Conservation (phyloP, 92 coral and sea anemone species). For the Parazoanthus swiftii region DNA sequence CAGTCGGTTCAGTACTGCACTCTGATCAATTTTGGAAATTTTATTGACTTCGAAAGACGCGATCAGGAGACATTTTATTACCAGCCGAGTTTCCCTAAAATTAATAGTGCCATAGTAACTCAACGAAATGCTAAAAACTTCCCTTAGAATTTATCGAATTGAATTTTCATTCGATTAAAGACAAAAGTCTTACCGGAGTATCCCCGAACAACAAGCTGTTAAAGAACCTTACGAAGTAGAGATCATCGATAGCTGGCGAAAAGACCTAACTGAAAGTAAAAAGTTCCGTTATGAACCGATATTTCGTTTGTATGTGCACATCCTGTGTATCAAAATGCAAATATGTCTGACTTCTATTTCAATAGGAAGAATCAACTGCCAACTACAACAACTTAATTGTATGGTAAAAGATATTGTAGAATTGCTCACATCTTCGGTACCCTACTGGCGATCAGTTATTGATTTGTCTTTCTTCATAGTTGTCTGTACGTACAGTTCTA, state of each 20-base stretch:
- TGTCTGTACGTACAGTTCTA: no score
- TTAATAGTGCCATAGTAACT: neutral
- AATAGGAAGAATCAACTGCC: neutral
- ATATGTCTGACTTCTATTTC: neutral
- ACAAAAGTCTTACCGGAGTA: neutral
- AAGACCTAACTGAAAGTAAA: neutral
- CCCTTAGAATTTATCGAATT: neutral
- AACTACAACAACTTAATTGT: neutral
- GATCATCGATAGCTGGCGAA: neutral
- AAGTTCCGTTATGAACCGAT: neutral
- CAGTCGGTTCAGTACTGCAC: neutral
- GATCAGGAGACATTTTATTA: neutral
- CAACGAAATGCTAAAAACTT: neutral
- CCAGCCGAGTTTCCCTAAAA: neutral
- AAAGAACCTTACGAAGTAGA: neutral
- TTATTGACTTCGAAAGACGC: neutral
- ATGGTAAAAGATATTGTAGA: neutral
- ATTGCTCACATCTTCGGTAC: no score
- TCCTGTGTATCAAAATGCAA: slow-evolving; percentile 21
- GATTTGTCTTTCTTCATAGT: no score
- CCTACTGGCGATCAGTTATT: no score
- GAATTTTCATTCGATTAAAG: neutral
- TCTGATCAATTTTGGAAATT: neutral
- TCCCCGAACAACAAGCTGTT: neutral
- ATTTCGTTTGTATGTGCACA: neutral